Conservation (phyloP, 2,113 vertebrate species). For the Thalassarche chlororhynchos region DNA sequence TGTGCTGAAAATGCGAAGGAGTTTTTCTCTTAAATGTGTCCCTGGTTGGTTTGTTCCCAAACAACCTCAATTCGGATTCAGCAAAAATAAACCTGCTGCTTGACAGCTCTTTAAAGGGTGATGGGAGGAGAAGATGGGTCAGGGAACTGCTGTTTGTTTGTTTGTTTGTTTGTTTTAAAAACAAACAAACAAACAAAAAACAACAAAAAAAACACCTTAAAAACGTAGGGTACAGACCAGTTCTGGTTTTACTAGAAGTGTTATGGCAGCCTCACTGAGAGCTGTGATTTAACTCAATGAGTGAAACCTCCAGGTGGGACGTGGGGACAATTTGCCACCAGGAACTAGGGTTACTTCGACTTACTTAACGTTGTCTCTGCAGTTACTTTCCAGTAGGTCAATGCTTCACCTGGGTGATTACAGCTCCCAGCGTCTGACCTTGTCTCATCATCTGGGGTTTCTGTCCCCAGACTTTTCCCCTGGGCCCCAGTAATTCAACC, state of each 20-base stretch:
- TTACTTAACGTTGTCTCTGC: neutral
- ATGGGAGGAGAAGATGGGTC: neutral
- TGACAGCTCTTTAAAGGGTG: neutral
- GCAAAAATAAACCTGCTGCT: slow-evolving; percentile 22
- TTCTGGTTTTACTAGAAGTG: neutral
- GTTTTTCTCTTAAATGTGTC: neutral
- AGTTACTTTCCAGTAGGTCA: neutral
- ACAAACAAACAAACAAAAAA: no score
- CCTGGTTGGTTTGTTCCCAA: neutral
- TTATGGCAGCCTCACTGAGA: neutral
- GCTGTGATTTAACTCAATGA: neutral
- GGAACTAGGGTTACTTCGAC: neutral
- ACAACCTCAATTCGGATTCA: neutral
- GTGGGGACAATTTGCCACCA: neutral
- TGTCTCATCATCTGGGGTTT: neutral
- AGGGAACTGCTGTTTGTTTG: neutral
- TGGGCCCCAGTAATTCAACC: neutral
- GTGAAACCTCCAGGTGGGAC: neutral
- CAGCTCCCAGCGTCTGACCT: neutral
- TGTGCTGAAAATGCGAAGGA: neutral
- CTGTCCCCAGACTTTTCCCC: neutral
- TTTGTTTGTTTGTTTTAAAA: no score
- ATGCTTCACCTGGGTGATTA: neutral
- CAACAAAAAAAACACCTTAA: no score
- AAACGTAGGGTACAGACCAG: neutral